Conservation (phyloP, 2,113 vertebrate species). For the Petroica traversi region DNA sequence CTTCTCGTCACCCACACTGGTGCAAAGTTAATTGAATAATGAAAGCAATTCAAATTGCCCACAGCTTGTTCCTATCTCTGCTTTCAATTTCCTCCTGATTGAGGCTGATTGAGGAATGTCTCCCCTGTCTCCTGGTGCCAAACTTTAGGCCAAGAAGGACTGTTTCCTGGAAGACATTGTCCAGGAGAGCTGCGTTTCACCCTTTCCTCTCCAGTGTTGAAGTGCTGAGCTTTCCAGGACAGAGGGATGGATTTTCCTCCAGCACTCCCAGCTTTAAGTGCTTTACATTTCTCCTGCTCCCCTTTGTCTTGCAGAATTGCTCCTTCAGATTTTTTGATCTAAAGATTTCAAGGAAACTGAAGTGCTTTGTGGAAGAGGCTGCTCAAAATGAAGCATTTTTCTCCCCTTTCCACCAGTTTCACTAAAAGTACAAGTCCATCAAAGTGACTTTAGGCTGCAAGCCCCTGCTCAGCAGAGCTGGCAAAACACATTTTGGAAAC, state of each 20-base stretch:
- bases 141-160: background rate
- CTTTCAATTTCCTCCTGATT: background rate
- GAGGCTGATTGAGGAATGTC: background rate
- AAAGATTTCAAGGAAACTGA: background rate
- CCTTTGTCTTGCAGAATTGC: background rate
- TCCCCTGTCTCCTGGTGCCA: background rate
- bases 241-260: background rate
- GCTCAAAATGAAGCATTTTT: background rate
- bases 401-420: background rate
- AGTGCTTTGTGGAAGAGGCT: background rate
- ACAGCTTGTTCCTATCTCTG: background rate
- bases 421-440: background rate
- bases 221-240: background rate
- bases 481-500: background rate
- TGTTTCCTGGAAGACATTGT: background rate
- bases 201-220: background rate
- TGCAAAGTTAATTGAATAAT: constrained; percentile 16
- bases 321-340: background rate
- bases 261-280: background rate
- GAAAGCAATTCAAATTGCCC: background rate
- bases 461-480: background rate
- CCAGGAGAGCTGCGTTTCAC: background rate
- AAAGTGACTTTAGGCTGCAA: background rate
- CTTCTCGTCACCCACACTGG: background rate
- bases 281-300: background rate